Evolutionary conservation across 2,888 invertebrate species (phyloP).

Genomic region (Lycophotia porphyrea): DNA sequence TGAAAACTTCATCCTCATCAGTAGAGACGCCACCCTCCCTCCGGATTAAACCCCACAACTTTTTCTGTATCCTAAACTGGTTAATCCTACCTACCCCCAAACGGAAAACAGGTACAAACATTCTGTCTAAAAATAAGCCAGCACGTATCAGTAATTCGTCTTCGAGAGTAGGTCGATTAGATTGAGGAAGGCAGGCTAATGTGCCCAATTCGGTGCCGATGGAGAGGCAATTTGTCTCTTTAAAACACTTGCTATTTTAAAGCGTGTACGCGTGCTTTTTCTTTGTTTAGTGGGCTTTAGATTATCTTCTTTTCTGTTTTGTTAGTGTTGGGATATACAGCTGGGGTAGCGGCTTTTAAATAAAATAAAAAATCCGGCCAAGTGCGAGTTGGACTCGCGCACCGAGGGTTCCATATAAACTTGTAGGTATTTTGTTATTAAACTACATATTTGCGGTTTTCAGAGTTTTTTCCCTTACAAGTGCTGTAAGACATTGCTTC

Average conservation of each 20-base stretch:
- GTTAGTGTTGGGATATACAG: not conserved
- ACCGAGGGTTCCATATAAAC: no score
- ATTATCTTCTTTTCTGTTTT: not conserved
- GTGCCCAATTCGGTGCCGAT: slow-evolving; percentile 53
- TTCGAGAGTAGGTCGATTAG: slow-evolving; percentile 58
- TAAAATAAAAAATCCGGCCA: no score
- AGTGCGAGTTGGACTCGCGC: no score
- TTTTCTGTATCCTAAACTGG: not conserved
- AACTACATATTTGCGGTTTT: no score
- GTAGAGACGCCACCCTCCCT: not conserved
- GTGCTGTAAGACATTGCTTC: no score
- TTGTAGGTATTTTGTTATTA: no score
- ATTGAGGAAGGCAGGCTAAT: slow-evolving; percentile 57
- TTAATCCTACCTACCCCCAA: not conserved
- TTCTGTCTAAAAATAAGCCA: slow-evolving; percentile 37
- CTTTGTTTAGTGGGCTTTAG: slow-evolving; percentile 2
- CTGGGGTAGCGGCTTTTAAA: not conserved
- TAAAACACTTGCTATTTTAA: slow-evolving; percentile 47
- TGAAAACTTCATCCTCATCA: no score
- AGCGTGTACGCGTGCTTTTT: slow-evolving; percentile 18
- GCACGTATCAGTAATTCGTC: slow-evolving; percentile 61
- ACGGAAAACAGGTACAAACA: not conserved
- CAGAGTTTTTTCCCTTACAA: no score
- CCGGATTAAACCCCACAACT: not conserved
- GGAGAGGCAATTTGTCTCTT: slow-evolving; percentile 56